These are phyloP conservation scores for Andrena flavipes DNA, from an alignment of 2,888 invertebrate species.

Conservation along the genomic window DNA sequence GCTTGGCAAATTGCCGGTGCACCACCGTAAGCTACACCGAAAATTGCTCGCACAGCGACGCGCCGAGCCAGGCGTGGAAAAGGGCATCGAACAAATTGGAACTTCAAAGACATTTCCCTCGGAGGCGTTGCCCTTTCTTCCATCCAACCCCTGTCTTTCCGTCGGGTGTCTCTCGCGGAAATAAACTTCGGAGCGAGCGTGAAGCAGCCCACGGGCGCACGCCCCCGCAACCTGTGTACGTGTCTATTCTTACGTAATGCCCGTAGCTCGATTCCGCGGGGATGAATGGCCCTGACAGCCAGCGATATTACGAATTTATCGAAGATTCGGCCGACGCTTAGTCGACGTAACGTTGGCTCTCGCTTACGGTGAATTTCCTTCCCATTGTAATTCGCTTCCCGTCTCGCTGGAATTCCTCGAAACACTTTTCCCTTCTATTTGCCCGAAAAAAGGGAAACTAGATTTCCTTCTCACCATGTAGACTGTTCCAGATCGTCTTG, in stretches of 20 bases:
- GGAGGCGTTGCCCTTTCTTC: conserved; percentile 6
- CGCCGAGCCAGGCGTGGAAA: conserved; percentile 35
- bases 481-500: background rate
- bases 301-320: conserved; percentile 53
- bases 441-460: background rate
- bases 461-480: background rate
- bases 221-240: conserved; percentile 13
- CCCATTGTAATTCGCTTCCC: conserved; percentile 12
- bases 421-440: background rate
- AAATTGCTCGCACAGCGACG: conserved; percentile 41
- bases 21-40: conserved; percentile 51
- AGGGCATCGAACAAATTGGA: conserved; percentile 66
- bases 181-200: conserved; percentile 50
- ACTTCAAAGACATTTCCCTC: conserved; percentile 53
- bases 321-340: conserved; percentile 33
- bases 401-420: background rate
- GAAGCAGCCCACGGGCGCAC: conserved; percentile 22
- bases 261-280: conserved; percentile 4
- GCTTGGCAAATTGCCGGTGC: conserved; percentile 71
- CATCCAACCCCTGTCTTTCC: background rate
- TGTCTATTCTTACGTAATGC: conserved; percentile 53
- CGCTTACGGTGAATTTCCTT: conserved; percentile 10
- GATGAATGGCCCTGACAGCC: conserved; percentile 58
- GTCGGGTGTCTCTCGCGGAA: conserved; percentile 17
- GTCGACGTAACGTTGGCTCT: conserved; percentile 28